Conservation (phyloP, 2,797 vertebrate species). For the Eremophila alpestris region DNA sequence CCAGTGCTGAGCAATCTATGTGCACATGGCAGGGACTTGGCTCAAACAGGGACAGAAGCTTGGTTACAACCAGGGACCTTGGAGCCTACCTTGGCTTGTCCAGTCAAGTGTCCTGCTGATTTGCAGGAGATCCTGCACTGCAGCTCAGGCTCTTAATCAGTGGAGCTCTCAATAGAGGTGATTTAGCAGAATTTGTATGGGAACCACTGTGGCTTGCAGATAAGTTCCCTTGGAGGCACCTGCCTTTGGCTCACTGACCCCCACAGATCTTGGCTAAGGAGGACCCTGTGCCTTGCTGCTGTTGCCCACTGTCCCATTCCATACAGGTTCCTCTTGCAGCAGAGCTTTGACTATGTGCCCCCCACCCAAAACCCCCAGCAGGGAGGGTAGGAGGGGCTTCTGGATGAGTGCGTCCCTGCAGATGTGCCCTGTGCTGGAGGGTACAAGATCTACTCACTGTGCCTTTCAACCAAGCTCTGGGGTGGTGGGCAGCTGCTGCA, state of each 20-base stretch:
- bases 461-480: neutral
- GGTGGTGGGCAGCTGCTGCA: neutral
- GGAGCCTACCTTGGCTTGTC: neutral
- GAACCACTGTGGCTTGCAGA: neutral
- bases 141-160: neutral
- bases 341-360: neutral
- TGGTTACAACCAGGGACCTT: neutral
- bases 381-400: neutral
- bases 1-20: neutral
- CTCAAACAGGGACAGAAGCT: neutral
- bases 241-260: neutral
- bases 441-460: rapidly evolving
- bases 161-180: neutral
- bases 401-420: neutral
- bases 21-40: neutral
- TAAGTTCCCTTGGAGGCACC: neutral
- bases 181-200: neutral
- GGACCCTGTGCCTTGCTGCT: rapidly evolving
- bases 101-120: neutral
- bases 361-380: neutral
- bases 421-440: neutral
- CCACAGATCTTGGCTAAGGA: rapidly evolving
- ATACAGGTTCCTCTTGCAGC: neutral
- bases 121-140: neutral
- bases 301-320: neutral